phyloP scores from a whole-genome alignment of 2,797 vertebrate species.

The Hyperoplus immaculatus region DNA sequence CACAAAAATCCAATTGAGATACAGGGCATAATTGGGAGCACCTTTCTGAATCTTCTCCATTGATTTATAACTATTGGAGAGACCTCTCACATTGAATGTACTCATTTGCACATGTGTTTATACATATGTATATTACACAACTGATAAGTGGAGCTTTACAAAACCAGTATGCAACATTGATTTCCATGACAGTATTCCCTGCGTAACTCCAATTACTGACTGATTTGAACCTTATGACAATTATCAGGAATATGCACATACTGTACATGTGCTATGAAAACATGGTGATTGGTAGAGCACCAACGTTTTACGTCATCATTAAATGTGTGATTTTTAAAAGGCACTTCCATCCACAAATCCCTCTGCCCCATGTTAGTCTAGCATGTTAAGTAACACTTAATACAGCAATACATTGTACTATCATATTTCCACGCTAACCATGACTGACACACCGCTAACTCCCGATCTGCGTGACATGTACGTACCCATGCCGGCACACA shows the following conservation, averaged over 20 bases:
- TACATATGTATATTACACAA: too few species aligned
- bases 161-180: neutral
- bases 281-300: neutral
- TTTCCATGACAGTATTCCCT: neutral
- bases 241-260: neutral
- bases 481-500: constrained; percentile 5
- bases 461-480: neutral
- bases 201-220: neutral
- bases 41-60: neutral
- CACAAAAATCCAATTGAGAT: constrained; percentile 8
- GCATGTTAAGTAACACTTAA: constrained; percentile 6
- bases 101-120: neutral
- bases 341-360: neutral
- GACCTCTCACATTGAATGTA: neutral
- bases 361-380: too few species aligned
- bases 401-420: constrained; percentile 26
- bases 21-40: too few species aligned
- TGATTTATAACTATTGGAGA: neutral
- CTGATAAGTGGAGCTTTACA: neutral
- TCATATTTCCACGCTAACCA: constrained; percentile 53
- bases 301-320: neutral
- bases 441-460: constrained; percentile 32
- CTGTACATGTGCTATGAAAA: neutral
- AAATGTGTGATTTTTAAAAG: neutral
- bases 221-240: neutral